Evolutionary conservation across 2,888 invertebrate genomes (phyloP).

Genomic region (Coleophora flavipennella): DNA sequence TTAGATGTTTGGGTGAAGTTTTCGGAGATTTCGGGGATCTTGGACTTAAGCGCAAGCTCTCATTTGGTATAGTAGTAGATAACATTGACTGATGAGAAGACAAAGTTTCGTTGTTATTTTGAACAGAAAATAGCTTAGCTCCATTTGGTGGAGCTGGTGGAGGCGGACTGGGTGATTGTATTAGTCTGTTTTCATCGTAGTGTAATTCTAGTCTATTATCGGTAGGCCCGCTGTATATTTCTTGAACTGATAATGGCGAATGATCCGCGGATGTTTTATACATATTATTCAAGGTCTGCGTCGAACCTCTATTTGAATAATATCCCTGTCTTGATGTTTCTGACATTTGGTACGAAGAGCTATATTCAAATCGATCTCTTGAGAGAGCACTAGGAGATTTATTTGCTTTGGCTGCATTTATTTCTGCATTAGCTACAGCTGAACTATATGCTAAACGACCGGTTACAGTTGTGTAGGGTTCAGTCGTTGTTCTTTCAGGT

Average conservation of each 20-base stretch:
- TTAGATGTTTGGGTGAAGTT: slow-evolving; percentile 79
- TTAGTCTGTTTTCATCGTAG: slow-evolving; percentile 61
- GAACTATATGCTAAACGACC: slow-evolving; percentile 78
- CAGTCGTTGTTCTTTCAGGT: slow-evolving; percentile 71
- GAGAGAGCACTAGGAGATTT: slow-evolving; percentile 69
- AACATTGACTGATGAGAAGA: slow-evolving; percentile 41
- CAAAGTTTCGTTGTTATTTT: slow-evolving; percentile 44
- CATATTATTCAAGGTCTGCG: slow-evolving; percentile 63
- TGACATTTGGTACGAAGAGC: slow-evolving; percentile 64
- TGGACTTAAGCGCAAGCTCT: slow-evolving; percentile 75
- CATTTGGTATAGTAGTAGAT: slow-evolving; percentile 41
- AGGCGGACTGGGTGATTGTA: slow-evolving; percentile 80
- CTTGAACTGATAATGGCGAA: slow-evolving; percentile 77
- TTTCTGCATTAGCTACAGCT: slow-evolving; percentile 76
- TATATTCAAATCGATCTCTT: slow-evolving; percentile 73
- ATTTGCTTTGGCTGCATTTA: slow-evolving; percentile 63
- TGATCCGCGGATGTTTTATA: slow-evolving; percentile 68
- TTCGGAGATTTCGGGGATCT: slow-evolving; percentile 82
- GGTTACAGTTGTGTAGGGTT: slow-evolving; percentile 77
- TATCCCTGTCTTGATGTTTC: slow-evolving; percentile 49
- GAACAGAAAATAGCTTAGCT: slow-evolving; percentile 56
- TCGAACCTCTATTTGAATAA: slow-evolving; percentile 47
- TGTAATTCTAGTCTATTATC: slow-evolving; percentile 57
- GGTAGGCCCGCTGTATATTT: slow-evolving; percentile 73
- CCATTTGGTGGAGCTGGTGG: slow-evolving; percentile 86